These are phyloP conservation scores for Lepus timidus DNA, from an alignment of 2,113 vertebrate genomes.

Conservation along the genomic window DNA sequence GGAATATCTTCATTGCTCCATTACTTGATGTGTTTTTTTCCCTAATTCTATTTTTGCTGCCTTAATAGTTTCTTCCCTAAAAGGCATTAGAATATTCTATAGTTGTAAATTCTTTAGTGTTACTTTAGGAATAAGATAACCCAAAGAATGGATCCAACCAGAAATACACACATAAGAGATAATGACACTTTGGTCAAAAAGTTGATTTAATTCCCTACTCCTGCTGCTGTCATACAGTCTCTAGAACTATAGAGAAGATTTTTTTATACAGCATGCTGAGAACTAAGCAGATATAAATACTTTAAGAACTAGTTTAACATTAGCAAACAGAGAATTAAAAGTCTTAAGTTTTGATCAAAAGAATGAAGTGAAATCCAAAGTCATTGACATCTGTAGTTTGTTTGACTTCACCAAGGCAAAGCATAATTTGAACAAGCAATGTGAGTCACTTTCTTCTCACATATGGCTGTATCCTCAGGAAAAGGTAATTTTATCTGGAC, in stretches of 20 bases:
- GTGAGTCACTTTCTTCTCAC: not conserved
- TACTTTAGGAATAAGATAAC: conserved; percentile 61
- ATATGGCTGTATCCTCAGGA: not conserved
- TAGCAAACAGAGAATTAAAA: conserved; percentile 28
- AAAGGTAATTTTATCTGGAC: not conserved
- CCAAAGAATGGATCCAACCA: not conserved
- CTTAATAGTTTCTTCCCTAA: conserved; percentile 66
- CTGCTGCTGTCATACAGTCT: not conserved
- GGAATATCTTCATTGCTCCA: conserved; percentile 70
- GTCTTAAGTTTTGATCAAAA: not conserved
- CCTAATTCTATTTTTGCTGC: conserved; percentile 71
- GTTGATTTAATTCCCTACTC: not conserved
- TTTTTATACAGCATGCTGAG: not conserved
- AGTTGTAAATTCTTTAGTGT: conserved; percentile 64
- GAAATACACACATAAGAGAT: conserved; percentile 24
- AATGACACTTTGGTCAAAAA: not conserved
- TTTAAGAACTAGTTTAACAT: conserved; percentile 26
- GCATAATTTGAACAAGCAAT: not conserved
- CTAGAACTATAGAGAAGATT: not conserved
- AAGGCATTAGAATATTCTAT: conserved; percentile 62
- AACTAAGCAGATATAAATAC: conserved; percentile 11
- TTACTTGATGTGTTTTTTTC: conserved; percentile 42
- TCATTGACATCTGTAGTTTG: not conserved
- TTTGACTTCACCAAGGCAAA: not conserved
- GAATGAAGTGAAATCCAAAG: not conserved